Evolutionary conservation across 2,888 invertebrate species (phyloP).

Genomic region (Zonitis immaculata): DNA sequence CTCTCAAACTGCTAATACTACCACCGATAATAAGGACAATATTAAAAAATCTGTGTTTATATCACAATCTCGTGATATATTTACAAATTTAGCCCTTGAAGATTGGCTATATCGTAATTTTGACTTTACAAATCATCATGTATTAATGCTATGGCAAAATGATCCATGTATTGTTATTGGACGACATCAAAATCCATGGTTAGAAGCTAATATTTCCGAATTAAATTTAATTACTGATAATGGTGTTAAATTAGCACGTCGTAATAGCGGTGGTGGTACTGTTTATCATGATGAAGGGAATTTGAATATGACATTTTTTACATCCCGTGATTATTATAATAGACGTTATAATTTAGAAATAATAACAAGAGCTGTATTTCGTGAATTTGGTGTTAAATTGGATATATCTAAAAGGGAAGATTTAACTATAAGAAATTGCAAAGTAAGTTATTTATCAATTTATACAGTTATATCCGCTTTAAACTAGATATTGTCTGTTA

Average conservation of each 20-base stretch:
- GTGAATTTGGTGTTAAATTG: constrained; percentile 75
- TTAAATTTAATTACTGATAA: constrained; percentile 52
- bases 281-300: constrained; percentile 96
- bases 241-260: constrained; percentile 73
- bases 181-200: constrained; percentile 94
- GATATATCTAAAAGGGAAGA: constrained; percentile 80
- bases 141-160: constrained; percentile 90
- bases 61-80: constrained; percentile 87
- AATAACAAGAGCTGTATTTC: constrained; percentile 75
- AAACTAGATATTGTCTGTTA: constrained; percentile 6
- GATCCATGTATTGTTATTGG: constrained; percentile 94
- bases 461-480: constrained; percentile 1
- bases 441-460: constrained; percentile 53
- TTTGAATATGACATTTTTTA: constrained; percentile 89
- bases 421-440: constrained; percentile 72
- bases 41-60: constrained; percentile 85
- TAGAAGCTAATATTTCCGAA: constrained; percentile 76
- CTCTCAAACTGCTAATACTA: too few species aligned
- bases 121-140: constrained; percentile 76
- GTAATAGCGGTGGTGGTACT: constrained; percentile 94
- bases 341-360: constrained; percentile 83
- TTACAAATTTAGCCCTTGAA: constrained; percentile 90
- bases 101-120: constrained; percentile 92
- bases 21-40: constrained; percentile 41
- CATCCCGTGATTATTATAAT: constrained; percentile 75